Percentiles rank a stretch among this genome's conserved stretches.
Evolutionary conservation across 2,888 invertebrate species (phyloP).

Genomic region (Apodemia zela): DNA sequence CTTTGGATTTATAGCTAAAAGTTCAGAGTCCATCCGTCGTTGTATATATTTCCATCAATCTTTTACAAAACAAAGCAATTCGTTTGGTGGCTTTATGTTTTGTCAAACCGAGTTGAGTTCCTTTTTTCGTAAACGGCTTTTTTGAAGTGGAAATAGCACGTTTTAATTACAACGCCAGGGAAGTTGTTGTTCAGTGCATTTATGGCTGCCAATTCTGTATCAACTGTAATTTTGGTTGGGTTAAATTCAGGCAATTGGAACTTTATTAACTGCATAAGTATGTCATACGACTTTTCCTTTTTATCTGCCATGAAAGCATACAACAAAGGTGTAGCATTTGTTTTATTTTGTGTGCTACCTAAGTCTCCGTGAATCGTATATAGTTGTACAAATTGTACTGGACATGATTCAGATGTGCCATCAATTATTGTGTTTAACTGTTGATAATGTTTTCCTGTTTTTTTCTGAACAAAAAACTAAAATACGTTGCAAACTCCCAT

Average conservation of each 20-base stretch:
- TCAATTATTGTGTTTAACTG: conserved; percentile 2
- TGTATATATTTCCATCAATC: conserved; percentile 7
- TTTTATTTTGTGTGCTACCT: conserved; percentile 3
- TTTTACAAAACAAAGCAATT: not conserved
- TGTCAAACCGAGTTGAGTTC: too few relatives aligned
- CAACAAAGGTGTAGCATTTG: conserved; percentile 1
- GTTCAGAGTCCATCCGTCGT: conserved; percentile 4
- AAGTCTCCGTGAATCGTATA: conserved; percentile 3
- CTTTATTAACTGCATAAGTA: conserved; percentile 4
- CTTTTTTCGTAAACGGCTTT: too few relatives aligned
- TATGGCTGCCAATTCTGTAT: conserved; percentile 5
- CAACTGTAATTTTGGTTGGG: conserved; percentile 5
- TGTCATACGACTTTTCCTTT: conserved; percentile 9
- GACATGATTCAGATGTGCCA: conserved; percentile 7
- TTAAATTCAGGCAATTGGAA: conserved; percentile 5
- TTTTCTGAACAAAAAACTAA: conserved; percentile 4
- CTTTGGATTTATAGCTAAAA: conserved; percentile 6
- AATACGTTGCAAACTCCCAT: conserved; percentile 3
- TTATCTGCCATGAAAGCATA: not conserved
- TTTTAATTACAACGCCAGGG: too few relatives aligned
- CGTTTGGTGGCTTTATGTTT: too few relatives aligned
- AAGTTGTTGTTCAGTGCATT: not conserved
- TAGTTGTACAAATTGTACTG: conserved; percentile 5
- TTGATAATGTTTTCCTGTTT: conserved; percentile 6
- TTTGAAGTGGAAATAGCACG: too few relatives aligned